Base-by-base conservation (phyloP, 2,888 invertebrate species). In the Brachyopa scutellaris region DNA sequence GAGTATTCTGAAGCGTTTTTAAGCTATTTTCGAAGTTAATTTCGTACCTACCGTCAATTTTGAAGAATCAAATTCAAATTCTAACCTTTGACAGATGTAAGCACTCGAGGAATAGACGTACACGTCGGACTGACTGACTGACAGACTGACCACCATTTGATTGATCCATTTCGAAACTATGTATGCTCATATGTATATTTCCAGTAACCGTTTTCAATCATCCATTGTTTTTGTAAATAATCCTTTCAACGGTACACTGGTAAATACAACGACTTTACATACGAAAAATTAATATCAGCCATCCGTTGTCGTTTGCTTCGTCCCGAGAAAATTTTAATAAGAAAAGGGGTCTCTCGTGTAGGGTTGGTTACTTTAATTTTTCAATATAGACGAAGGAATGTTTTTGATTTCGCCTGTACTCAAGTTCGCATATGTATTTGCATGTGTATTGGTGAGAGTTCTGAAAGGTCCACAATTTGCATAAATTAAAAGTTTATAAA, bases 401-500 rank as follows among this genome's bases (percentile, higher is more conserved):
- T 69, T 76, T 74, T 80, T 80, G 80, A 66, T 70, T 76, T 77
- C 55, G 47, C 51, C 31, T 13, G 53, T 31, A 17, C 21, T 13
- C 51, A 21, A 53, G 9, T 53, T 6, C 26, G 23, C 13, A 0
- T 26, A 23, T n/a, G 61, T 21, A 31, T 53, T 7, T 33, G 55
- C 40, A 13, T 31, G 29, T 42, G 73, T 19, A 49, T 5, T 29
- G 59, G 53, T 57, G 70, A 38, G 72, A 36, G 51, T 9, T 40
- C 62, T 79, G 87, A 86, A 88, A 87, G 85, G 86, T 85, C 86
- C 87, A 87, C 88, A 87, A 88, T 88, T 88, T 88, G 88, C 88
- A 88, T 88, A 88, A 87, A 88, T 88, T 88, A 88, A 88, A 88
- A 88, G 86, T 88, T 88, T 87, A 87, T 86, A 86, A 85, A 87